phyloP scores from a whole-genome alignment of 2,797 vertebrate genomes.

The Forpus xanthops region DNA sequence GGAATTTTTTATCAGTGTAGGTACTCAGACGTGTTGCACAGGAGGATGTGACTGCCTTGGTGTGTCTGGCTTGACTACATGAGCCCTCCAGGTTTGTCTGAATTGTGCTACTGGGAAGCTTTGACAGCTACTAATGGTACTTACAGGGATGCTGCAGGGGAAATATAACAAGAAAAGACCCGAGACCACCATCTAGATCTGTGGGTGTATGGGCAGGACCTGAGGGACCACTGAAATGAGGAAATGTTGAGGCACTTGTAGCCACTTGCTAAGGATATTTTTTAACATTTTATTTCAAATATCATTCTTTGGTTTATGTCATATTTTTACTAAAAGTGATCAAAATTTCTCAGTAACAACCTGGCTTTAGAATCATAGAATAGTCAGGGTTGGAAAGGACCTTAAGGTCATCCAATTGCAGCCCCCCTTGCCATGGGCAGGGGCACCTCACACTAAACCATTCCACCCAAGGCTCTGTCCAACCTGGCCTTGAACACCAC shows the following conservation, averaged over 20 bases:
- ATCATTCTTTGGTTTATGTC: background rate
- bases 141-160: background rate
- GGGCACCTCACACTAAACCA: too few species aligned
- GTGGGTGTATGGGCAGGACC: background rate
- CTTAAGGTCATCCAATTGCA: too few species aligned
- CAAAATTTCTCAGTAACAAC: background rate
- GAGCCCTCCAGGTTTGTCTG: background rate
- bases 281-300: background rate
- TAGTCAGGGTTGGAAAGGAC: too few species aligned
- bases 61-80: accelerated
- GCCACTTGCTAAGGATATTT: background rate
- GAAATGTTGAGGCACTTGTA: background rate
- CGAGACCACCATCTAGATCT: background rate
- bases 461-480: too few species aligned
- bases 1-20: background rate
- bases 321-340: background rate
- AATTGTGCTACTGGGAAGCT: background rate
- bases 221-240: background rate
- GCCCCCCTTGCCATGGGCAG: too few species aligned
- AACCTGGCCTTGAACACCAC: too few species aligned
- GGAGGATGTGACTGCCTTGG: accelerated
- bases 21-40: too few species aligned
- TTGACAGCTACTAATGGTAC: background rate
- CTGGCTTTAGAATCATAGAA: background rate
- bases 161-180: background rate